Percentiles rank a stretch among this genome's conserved stretches.
phyloP scores from a whole-genome alignment of 2,797 vertebrate genomes.

The Hydrocynus forskahlii region DNA sequence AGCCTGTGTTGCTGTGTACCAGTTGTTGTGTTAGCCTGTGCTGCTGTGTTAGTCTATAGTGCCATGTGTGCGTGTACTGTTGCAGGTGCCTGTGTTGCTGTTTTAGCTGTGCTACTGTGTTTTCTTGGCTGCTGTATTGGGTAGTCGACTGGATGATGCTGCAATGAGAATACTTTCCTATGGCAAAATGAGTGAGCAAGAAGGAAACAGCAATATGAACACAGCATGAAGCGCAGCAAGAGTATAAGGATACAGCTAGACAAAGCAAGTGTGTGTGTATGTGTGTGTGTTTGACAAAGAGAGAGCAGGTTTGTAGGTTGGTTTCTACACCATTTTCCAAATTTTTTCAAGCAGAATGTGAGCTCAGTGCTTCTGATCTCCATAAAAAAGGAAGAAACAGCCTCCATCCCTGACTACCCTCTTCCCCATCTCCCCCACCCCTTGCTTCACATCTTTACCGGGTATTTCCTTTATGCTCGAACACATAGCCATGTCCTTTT shows the following conservation, averaged over 20 bases:
- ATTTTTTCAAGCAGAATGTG: background rate
- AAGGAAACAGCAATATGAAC: background rate
- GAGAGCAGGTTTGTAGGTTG: slow-evolving; percentile 1
- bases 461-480: background rate
- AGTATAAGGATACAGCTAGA: background rate
- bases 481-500: background rate
- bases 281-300: background rate
- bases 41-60: background rate
- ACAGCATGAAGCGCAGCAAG: background rate
- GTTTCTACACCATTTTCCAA: background rate
- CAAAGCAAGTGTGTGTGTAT: background rate
- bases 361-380: slow-evolving; percentile 21
- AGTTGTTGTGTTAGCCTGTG: background rate
- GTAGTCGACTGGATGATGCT: background rate
- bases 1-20: background rate
- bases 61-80: no score
- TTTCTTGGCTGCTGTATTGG: no score
- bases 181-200: background rate
- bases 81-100: background rate
- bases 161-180: background rate
- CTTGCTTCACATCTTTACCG: background rate
- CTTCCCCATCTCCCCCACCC: background rate
- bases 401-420: background rate
- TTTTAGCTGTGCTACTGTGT: background rate
- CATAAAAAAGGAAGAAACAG: background rate